Base-by-base conservation (phyloP, 1,140 invertebrate species). In the Trissolcus basalis region DNA sequence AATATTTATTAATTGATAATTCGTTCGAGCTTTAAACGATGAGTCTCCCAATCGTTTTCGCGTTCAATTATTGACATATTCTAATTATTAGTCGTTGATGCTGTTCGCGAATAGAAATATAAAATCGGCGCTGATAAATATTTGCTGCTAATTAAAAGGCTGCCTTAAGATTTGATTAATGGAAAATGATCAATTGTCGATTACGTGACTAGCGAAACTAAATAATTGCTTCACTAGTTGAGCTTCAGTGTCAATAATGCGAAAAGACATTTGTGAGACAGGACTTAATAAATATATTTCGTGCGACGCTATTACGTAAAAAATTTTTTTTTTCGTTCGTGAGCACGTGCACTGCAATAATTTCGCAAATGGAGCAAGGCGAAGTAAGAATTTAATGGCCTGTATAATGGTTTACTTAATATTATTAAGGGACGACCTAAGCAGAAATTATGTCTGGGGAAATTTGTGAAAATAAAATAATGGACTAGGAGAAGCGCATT, bases 391-490 rank as follows among this genome's bases (percentile, higher is more conserved):
- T 67, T 67, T 73, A 72, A 72, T 65, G 69, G 39, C 53, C 60
- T 60, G 61, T 49, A 58, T 63, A 72, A 72, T 72, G 65, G 64
- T 61, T 70, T 70, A 70, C 67, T 70, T 61, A 70, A 70, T 56
- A 49, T 43, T 55, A 70, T 70, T 70, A 70, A 48, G 41, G 39
- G 60, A 43, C 61, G 19, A 43, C 58, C 56, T 8, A 32, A 51
- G 56, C 50, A 36, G 27, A 16, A 70, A 60, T 70, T 70, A 61
- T 16, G 56, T 61, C 55, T 49, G 50, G 54, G 43, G n/a, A 54
- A 15, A 70, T 55, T 61, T 44, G 14, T 48, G 11, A 6, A 19
- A 60, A 69, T 60, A 60, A 60, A 60, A 15, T 69, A 58, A 9
- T 39, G 44, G 12, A 53, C 12, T 59, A 8, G 4, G 1, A 13